These are phyloP conservation scores for Channa argus DNA, from an alignment of 2,113 vertebrate genomes.

Conservation along the genomic window DNA sequence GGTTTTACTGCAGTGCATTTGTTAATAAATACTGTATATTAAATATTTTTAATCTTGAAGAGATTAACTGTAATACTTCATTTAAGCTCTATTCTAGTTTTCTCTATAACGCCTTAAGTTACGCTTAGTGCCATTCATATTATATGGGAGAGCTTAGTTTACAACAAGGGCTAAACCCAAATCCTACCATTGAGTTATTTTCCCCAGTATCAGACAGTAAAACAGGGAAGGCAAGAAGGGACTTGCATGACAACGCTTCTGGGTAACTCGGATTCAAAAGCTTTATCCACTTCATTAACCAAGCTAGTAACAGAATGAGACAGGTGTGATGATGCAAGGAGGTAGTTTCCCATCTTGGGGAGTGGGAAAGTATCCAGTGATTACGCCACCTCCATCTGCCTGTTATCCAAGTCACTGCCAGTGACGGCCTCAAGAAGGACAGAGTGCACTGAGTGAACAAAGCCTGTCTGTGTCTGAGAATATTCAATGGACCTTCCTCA, in stretches of 20 bases:
- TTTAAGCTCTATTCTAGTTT: slow-evolving; percentile 6
- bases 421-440: slow-evolving; percentile 36
- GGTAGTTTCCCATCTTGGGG: slow-evolving; percentile 50
- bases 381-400: slow-evolving; percentile 53
- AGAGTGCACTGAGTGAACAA: slow-evolving; percentile 45
- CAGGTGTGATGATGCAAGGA: slow-evolving; percentile 56
- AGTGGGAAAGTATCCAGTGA: slow-evolving; percentile 51
- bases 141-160: neutral
- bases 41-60: slow-evolving; percentile 8
- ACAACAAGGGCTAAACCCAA: slow-evolving; percentile 5
- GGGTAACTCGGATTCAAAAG: slow-evolving; percentile 25
- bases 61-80: slow-evolving; percentile 4
- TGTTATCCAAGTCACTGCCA: slow-evolving; percentile 46
- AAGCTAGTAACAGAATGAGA: slow-evolving; percentile 32
- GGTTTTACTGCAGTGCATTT: neutral
- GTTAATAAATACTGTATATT: neutral
- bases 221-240: neutral
- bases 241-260: slow-evolving; percentile 25
- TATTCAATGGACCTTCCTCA: slow-evolving; percentile 56
- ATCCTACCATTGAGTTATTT: slow-evolving; percentile 5
- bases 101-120: slow-evolving; percentile 4
- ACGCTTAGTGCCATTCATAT: slow-evolving; percentile 1
- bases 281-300: slow-evolving; percentile 32
- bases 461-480: slow-evolving; percentile 49
- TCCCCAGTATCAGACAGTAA: slow-evolving; percentile 2